These are phyloP conservation scores for Miichthys miiuy DNA, from an alignment of 2,797 vertebrate genomes.

Conservation along the genomic window DNA sequence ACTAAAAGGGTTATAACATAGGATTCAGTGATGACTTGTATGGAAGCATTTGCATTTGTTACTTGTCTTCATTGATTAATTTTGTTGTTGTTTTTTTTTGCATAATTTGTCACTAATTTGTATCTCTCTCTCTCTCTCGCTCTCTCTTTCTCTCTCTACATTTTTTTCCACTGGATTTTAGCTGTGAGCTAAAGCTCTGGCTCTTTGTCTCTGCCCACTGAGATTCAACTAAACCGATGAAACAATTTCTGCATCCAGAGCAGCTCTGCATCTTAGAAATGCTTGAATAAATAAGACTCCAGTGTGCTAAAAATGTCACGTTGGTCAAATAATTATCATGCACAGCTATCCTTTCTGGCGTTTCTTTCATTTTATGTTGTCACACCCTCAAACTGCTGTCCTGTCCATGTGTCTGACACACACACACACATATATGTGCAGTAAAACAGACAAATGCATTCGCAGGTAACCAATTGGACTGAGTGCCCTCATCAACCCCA, in stretches of 20 bases:
- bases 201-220: neutral
- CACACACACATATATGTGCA: neutral
- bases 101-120: neutral
- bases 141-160: neutral
- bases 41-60: neutral
- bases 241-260: conserved; percentile 30
- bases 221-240: conserved; percentile 39
- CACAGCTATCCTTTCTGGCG: conserved; percentile 10
- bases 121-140: neutral
- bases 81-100: too few species aligned
- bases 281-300: conserved; percentile 36
- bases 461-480: conserved; percentile 28
- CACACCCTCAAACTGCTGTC: conserved; percentile 30
- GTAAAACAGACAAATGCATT: conserved; percentile 22
- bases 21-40: neutral
- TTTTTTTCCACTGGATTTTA: too few species aligned
- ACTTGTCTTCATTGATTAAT: neutral
- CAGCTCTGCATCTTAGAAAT: conserved; percentile 32
- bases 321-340: conserved; percentile 41
- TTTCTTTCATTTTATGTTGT: conserved; percentile 55
- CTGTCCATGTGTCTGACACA: conserved; percentile 23
- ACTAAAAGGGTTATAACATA: neutral
- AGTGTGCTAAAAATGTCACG: conserved; percentile 12
- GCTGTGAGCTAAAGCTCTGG: too few species aligned
- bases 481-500: conserved; percentile 60